Percentiles rank a stretch among this genome's conserved stretches.
Evolutionary conservation across 2,888 invertebrate species (phyloP).

Genomic region (Drosophila vallismaia): DNA sequence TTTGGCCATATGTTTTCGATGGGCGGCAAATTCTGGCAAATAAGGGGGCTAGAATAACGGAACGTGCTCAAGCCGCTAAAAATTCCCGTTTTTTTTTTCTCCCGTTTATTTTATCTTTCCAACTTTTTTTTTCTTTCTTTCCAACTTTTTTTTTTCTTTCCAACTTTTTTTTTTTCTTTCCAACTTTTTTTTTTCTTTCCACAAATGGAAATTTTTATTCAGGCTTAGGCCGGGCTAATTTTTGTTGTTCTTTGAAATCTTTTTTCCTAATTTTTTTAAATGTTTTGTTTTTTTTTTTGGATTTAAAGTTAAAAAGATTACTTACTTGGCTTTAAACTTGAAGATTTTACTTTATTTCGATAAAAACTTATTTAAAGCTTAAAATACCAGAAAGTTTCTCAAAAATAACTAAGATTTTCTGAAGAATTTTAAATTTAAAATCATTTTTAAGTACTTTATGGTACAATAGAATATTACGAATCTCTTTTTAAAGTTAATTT

Average conservation of each 20-base stretch:
- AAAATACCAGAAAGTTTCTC: too few relatives aligned
- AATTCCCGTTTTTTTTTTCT: neutral
- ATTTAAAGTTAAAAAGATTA: neutral
- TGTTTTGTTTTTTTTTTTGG: neutral
- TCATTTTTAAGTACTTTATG: too few relatives aligned
- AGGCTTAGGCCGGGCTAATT: neutral
- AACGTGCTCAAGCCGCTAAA: conserved; percentile 22
- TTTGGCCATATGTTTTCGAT: conserved; percentile 13
- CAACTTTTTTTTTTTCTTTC: neutral
- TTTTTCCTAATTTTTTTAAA: neutral
- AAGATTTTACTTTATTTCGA: too few relatives aligned
- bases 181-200: neutral
- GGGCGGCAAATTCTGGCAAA: neutral
- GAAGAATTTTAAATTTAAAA: too few relatives aligned
- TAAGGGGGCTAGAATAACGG: neutral
- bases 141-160: neutral
- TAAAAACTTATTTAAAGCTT: too few relatives aligned
- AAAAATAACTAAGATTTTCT: too few relatives aligned
- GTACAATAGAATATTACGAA: too few relatives aligned
- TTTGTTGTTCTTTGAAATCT: conserved; percentile 1
- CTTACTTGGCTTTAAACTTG: too few relatives aligned
- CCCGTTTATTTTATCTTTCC: neutral
- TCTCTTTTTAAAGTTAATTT: too few relatives aligned
- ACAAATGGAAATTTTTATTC: conserved; percentile 1
- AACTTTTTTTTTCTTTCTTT: neutral